Evolutionary conservation across 1,140 invertebrate species (phyloP).

Genomic region (Bicyclus anynana): DNA sequence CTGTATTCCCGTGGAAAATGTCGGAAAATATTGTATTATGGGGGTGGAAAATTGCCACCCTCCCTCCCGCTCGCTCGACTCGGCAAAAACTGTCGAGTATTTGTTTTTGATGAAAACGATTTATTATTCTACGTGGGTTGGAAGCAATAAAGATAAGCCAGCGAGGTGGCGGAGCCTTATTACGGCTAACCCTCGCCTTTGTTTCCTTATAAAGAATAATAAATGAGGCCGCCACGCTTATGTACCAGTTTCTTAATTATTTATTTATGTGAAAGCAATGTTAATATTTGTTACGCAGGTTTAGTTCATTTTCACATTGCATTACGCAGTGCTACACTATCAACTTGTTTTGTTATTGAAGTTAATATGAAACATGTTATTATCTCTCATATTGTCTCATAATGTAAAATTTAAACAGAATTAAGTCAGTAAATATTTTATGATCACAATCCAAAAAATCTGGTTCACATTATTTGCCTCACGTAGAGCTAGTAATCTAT

Average conservation of each 20-base stretch:
- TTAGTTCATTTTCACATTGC: background rate
- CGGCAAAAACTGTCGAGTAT: slow-evolving; percentile 77
- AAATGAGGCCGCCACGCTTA: slow-evolving; percentile 74
- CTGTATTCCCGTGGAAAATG: slow-evolving; percentile 76
- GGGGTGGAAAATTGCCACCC: slow-evolving; percentile 76
- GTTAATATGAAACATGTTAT: too few relatives aligned
- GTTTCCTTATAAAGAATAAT: slow-evolving; percentile 78
- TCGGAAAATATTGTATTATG: slow-evolving; percentile 77
- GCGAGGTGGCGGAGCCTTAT: slow-evolving; percentile 76
- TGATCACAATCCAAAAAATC: too few relatives aligned
- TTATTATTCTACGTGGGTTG: slow-evolving; percentile 78
- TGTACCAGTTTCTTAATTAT: slow-evolving; percentile 73
- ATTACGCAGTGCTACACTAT: too few relatives aligned
- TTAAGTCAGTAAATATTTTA: too few relatives aligned
- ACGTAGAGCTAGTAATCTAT: background rate
- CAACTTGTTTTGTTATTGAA: too few relatives aligned
- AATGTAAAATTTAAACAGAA: too few relatives aligned
- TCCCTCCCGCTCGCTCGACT: slow-evolving; percentile 69
- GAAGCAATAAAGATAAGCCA: slow-evolving; percentile 77
- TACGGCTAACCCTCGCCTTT: slow-evolving; percentile 77
- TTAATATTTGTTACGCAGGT: slow-evolving; percentile 54
- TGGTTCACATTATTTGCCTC: too few relatives aligned
- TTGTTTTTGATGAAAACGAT: slow-evolving; percentile 78
- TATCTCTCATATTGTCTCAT: too few relatives aligned
- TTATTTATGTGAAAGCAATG: slow-evolving; percentile 68